Evolutionary conservation across 2,888 invertebrate species (phyloP).

Genomic region (Eulithis prunata): DNA sequence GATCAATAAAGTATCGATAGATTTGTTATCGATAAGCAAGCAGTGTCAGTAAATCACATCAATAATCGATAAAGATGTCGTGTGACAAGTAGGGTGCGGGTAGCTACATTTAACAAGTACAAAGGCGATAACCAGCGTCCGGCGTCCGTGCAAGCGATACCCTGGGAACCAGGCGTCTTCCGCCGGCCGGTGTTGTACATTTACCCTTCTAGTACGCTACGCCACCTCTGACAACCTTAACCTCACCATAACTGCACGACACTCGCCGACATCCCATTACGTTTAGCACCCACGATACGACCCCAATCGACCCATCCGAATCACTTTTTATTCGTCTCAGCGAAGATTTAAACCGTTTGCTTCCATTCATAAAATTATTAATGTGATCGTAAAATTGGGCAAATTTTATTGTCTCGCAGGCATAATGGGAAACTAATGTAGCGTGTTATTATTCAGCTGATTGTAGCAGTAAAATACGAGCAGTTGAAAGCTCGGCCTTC

Average conservation of each 20-base stretch:
- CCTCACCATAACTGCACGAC: constrained; percentile 51
- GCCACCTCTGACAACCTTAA: constrained; percentile 54
- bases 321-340: constrained; percentile 75
- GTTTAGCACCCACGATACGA: constrained; percentile 71
- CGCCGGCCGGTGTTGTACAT: constrained; percentile 55
- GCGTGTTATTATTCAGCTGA: constrained; percentile 84
- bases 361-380: constrained; percentile 85
- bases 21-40: constrained; percentile 23
- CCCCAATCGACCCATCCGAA: constrained; percentile 67
- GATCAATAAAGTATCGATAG: constrained; percentile 20
- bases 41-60: constrained; percentile 9
- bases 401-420: constrained; percentile 84
- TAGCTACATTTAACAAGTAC: constrained; percentile 46
- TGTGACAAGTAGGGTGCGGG: constrained; percentile 37
- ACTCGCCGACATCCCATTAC: constrained; percentile 54
- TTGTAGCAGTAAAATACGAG: constrained; percentile 82
- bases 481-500: constrained; percentile 52
- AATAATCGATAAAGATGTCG: constrained; percentile 35
- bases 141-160: constrained; percentile 79
- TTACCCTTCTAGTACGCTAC: constrained; percentile 52
- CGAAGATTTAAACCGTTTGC: constrained; percentile 78
- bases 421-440: constrained; percentile 85
- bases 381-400: constrained; percentile 84
- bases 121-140: constrained; percentile 61
- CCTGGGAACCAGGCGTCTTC: constrained; percentile 78